Base-by-base conservation (phyloP, 1,140 invertebrate genomes). In the Sarcophaga bullata region DNA sequence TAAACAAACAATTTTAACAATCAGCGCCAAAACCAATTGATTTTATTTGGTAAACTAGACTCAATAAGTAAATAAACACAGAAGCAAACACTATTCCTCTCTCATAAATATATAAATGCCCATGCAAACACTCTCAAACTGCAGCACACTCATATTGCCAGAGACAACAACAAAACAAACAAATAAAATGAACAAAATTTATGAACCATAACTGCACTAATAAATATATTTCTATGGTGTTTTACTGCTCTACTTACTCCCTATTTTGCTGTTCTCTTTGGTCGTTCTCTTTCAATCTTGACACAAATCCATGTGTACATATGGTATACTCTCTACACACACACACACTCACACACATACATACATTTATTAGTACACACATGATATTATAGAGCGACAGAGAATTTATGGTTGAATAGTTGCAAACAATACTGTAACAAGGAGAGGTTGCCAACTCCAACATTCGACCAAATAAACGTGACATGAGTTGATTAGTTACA, bases 401-500 rank as follows among this genome's bases (percentile, higher is more conserved):
- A 68, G n/a, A 68, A 68, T 68, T 68, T 68, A 68, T 8, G 19
- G 62, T 68, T 25, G 62, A 68, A 68, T 25, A 17, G 17, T 19
- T 68, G 17, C 17, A 68, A 68, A 68, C n/a, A 68, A 68, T 68
- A 19, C 17, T 9, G 62, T 68, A 19, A 68, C n/a, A 19, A 68
- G 3, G 62, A 68, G 19, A 19, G 62, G 62, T 68, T 68, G 62
- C 62, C 62, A 68, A 68, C 17, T 68, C 62, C 19, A 17, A 68
- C 19, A 8, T 19, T 11, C 1, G 1, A 68, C n/a, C 62, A 68
- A n/a, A 58, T 9, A 68, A 68, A 68, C 62, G 62, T 68, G 62
- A 68, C 19, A 68, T 68, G 62, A 68, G n/a, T 19, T 68, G 62
- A 68, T 68, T 68, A 68, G 8, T 8, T 68, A 68, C 62, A 68